Evolutionary conservation across 64 coral and sea anemone species (phyloP).

Genomic region (Catalaphyllia jardinei): DNA sequence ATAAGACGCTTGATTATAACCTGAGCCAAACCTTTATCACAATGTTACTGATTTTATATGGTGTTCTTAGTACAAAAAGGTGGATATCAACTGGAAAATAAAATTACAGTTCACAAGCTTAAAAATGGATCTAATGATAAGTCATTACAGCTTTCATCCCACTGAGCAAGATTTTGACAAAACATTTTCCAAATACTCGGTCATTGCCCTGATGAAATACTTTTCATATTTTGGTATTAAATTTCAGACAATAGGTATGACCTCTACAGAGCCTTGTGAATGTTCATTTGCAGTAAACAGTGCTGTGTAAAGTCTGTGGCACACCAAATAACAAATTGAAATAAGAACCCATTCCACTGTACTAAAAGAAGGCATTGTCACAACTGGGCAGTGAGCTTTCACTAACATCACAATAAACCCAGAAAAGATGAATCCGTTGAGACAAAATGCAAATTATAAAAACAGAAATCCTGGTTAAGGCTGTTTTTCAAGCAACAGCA

Average conservation of each 20-base stretch:
- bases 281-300: slow-evolving; percentile 4
- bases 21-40: too few relatives aligned
- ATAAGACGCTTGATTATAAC: too few relatives aligned
- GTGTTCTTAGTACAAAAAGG: too few relatives aligned
- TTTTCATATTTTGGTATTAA: slow-evolving; percentile 36
- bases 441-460: slow-evolving; percentile 31
- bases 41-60: too few relatives aligned
- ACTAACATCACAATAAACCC: slow-evolving; percentile 4
- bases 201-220: slow-evolving; percentile 3
- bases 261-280: neutral
- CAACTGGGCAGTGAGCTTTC: neutral
- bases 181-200: neutral
- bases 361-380: neutral
- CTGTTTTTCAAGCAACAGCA: neutral
- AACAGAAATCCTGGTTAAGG: neutral
- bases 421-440: neutral
- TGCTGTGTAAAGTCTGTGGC: neutral
- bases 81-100: neutral
- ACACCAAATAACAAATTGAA: neutral
- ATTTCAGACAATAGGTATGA: slow-evolving; percentile 37
- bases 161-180: neutral
- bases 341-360: neutral
- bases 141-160: neutral
- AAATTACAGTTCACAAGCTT: neutral
- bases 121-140: neutral